Evolutionary conservation across 1,140 invertebrate genomes (phyloP).

Genomic region (Apis mellifera): Amel_HAv3.1 CM009932.2:8600501-8601000

Average conservation of each 20-base stretch:
- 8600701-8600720: constrained; percentile 67
- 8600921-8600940: neutral
- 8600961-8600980: constrained; percentile 59
- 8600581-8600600: neutral
- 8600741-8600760: neutral
- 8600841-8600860: constrained; percentile 69
- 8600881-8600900: constrained; percentile 66
- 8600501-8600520: constrained; percentile 26
- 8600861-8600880: constrained; percentile 73
- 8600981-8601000: constrained; percentile 70
- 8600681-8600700: constrained; percentile 68
- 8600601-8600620: constrained; percentile 42
- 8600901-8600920: constrained; percentile 29
- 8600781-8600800: constrained; percentile 5
- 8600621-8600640: constrained; percentile 62
- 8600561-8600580: neutral
- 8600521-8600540: constrained; percentile 12
- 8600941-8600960: constrained; percentile 53
- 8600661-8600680: constrained; percentile 69
- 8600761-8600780: neutral
- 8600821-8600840: constrained; percentile 46
- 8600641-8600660: constrained; percentile 64
- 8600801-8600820: neutral
- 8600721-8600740: constrained; percentile 30
- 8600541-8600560: neutral